A percentile compares a stretch with the other conserved stretches of the same genome.
phyloP scores from a whole-genome alignment of 2,888 invertebrate species.

The Halictus ligatus region DNA sequence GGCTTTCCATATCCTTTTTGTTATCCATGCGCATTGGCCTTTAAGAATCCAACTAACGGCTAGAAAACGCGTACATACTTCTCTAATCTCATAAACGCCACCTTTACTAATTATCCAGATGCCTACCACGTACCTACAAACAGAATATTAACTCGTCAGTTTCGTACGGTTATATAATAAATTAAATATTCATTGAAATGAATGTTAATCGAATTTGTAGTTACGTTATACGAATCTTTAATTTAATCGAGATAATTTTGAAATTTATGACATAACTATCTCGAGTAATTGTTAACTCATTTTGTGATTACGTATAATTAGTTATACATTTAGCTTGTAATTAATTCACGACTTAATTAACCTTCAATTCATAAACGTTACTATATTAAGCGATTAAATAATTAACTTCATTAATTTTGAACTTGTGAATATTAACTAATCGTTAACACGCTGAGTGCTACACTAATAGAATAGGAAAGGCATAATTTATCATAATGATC shows the following conservation, averaged over 20 bases:
- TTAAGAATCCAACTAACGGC: not conserved
- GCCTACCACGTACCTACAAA: not conserved
- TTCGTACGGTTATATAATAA: not conserved
- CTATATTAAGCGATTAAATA: too few relatives aligned
- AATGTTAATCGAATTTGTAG: not conserved
- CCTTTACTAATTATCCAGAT: not conserved
- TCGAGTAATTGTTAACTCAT: not conserved
- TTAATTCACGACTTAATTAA: not conserved
- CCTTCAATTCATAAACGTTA: too few relatives aligned
- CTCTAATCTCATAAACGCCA: not conserved
- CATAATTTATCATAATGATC: too few relatives aligned
- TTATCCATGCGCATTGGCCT: constrained; percentile 14
- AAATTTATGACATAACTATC: not conserved
- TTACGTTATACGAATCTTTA: not conserved
- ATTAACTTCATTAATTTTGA: too few relatives aligned
- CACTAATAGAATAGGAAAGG: too few relatives aligned
- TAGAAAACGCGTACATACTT: not conserved
- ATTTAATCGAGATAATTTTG: not conserved
- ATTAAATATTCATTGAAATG: not conserved
- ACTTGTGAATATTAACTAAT: too few relatives aligned
- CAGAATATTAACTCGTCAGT: too few relatives aligned
- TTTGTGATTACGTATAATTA: not conserved
- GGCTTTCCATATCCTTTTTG: constrained; percentile 47
- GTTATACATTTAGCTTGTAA: not conserved
- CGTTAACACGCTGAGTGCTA: too few relatives aligned